Evolutionary conservation across 2,113 vertebrate genomes (phyloP).

Genomic region (Thamnaconus septentrionalis): DNA sequence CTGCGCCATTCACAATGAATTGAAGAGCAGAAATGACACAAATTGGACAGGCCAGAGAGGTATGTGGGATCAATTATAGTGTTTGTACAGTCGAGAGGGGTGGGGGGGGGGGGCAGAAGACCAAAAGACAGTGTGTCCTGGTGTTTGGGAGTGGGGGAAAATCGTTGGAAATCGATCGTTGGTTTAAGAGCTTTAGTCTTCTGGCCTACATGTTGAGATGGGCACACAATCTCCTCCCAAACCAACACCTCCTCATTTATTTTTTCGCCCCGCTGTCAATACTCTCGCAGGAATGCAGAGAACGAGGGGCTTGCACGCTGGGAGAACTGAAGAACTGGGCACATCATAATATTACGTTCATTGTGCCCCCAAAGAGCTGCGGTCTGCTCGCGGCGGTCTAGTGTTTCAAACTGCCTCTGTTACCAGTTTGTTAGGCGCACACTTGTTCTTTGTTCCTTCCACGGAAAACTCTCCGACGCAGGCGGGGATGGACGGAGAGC

Average conservation of each 20-base stretch:
- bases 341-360: slow-evolving; percentile 24
- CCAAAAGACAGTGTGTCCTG: no score
- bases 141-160: background rate
- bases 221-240: slow-evolving; percentile 11
- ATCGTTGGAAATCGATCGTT: slow-evolving; percentile 2
- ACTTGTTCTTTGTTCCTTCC: slow-evolving; percentile 16
- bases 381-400: slow-evolving; percentile 28
- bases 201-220: background rate
- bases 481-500: background rate
- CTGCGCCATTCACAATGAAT: slow-evolving; percentile 23
- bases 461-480: slow-evolving; percentile 19
- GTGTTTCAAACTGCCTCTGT: slow-evolving; percentile 52
- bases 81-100: slow-evolving; percentile 55
- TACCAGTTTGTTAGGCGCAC: slow-evolving; percentile 11
- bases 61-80: slow-evolving; percentile 42
- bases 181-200: slow-evolving; percentile 4
- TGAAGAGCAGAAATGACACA: slow-evolving; percentile 5
- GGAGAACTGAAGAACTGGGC: slow-evolving; percentile 23
- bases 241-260: slow-evolving; percentile 5
- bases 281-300: slow-evolving; percentile 38
- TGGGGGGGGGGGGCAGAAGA: slow-evolving; percentile 27
- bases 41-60: slow-evolving; percentile 15
- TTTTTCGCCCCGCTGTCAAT: background rate
- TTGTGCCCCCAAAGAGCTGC: slow-evolving; percentile 9
- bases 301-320: slow-evolving; percentile 27